Evolutionary conservation across 2,113 vertebrate species (phyloP).

Genomic region (Ia io): DNA sequence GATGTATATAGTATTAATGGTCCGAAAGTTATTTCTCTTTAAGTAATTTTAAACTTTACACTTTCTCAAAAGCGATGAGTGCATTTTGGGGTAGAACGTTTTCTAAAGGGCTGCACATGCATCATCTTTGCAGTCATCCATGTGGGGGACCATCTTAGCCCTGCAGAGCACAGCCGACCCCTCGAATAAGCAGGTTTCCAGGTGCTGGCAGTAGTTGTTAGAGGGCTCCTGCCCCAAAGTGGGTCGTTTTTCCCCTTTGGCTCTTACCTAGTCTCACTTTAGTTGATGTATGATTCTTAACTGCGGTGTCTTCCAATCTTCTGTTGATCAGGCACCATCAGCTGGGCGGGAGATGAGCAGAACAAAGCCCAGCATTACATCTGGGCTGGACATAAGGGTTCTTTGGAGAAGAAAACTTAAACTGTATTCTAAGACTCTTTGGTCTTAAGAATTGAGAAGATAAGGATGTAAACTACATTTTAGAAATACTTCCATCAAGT

Average conservation of each 20-base stretch:
- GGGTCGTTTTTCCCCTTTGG: neutral
- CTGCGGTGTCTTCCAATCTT: neutral
- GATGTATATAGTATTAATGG: neutral
- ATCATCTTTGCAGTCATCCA: neutral
- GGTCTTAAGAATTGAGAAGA: neutral
- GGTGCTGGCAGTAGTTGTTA: neutral
- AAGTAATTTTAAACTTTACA: neutral
- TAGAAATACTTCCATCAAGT: neutral
- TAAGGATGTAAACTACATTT: neutral
- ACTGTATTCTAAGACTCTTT: neutral
- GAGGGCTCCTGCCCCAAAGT: neutral
- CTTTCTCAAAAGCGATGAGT: constrained; percentile 26
- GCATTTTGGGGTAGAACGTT: neutral
- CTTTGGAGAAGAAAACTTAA: neutral
- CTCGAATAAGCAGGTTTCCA: neutral
- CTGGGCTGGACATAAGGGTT: neutral
- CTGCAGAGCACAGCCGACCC: neutral
- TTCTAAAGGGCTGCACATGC: neutral
- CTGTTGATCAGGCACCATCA: neutral
- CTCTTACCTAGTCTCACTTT: neutral
- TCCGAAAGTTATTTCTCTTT: constrained; percentile 19
- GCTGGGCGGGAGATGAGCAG: neutral
- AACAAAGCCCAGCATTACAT: neutral
- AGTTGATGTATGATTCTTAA: neutral
- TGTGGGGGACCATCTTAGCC: neutral